Evolutionary conservation across 2,888 invertebrate species (phyloP).

Genomic region (Dolichomitus sp.): DNA sequence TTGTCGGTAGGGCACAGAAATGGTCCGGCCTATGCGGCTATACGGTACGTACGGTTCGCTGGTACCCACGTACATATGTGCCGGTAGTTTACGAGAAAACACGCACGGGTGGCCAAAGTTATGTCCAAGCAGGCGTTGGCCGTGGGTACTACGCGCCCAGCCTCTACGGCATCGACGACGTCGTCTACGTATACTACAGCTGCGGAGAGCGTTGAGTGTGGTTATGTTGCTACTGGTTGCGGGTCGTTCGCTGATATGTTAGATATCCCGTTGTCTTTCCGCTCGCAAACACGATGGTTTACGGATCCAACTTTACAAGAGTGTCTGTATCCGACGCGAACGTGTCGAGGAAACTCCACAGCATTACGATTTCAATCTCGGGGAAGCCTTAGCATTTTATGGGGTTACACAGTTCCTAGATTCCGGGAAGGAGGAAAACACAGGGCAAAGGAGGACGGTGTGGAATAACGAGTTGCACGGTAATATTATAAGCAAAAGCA

Average conservation of each 20-base stretch:
- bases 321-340: slow-evolving; percentile 2
- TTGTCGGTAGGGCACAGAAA: neutral
- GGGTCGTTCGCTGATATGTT: slow-evolving; percentile 2
- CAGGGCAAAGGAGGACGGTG: slow-evolving; percentile 17
- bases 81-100: slow-evolving; percentile 65
- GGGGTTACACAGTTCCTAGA: slow-evolving; percentile 54
- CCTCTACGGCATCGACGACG: neutral
- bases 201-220: slow-evolving; percentile 16
- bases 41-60: slow-evolving; percentile 13
- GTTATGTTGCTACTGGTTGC: slow-evolving; percentile 21
- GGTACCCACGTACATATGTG: slow-evolving; percentile 59
- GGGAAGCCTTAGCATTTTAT: slow-evolving; percentile 77
- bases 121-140: slow-evolving; percentile 32
- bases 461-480: slow-evolving; percentile 74
- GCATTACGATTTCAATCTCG: slow-evolving; percentile 82
- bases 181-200: slow-evolving; percentile 9
- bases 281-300: neutral
- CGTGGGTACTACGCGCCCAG: neutral
- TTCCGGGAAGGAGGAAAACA: neutral
- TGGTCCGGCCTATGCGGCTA: slow-evolving; percentile 9
- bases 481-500: slow-evolving; percentile 15
- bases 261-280: slow-evolving; percentile 16
- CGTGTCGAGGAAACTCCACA: slow-evolving; percentile 55
- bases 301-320: neutral
- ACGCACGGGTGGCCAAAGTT: slow-evolving; percentile 64